Percentiles rank a stretch among this genome's conserved stretches.
phyloP scores from a whole-genome alignment of 2,888 invertebrate species.

The Bursaphelenchus okinawaensis region DNA sequence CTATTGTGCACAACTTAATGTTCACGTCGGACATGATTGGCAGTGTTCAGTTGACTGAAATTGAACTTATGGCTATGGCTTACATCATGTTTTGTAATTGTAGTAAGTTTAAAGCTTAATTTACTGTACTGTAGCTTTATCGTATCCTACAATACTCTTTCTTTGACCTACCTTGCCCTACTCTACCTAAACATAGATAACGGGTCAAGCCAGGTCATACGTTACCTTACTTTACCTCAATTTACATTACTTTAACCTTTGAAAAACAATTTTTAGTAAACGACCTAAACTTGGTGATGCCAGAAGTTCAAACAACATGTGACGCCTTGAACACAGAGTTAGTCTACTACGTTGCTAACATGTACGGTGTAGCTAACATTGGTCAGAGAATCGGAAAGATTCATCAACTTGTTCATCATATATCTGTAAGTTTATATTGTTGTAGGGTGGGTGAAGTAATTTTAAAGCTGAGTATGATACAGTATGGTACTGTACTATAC shows the following conservation, averaged over 20 bases:
- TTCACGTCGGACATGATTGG: not conserved
- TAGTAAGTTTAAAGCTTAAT: not conserved
- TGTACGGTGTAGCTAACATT: not conserved
- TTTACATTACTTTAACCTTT: not conserved
- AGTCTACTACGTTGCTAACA: not conserved
- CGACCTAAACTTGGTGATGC: not conserved
- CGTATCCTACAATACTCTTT: too few relatives aligned
- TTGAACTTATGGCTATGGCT: constrained; percentile 1
- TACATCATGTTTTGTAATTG: not conserved
- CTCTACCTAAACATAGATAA: too few relatives aligned
- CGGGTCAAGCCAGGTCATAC: too few relatives aligned
- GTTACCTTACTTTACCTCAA: too few relatives aligned
- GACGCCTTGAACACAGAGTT: constrained; percentile 11
- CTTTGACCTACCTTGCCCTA: too few relatives aligned
- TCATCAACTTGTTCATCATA: not conserved
- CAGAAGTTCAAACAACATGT: not conserved
- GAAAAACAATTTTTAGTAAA: not conserved
- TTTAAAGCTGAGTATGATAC: too few relatives aligned
- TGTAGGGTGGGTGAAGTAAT: too few relatives aligned
- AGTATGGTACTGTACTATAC: too few relatives aligned
- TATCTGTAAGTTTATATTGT: not conserved
- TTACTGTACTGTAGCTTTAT: not conserved
- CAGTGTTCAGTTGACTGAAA: not conserved
- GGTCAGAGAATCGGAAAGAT: not conserved
- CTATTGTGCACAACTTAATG: not conserved